Conservation (phyloP, 1,140 invertebrate species). For the Aethina tumida region DNA sequence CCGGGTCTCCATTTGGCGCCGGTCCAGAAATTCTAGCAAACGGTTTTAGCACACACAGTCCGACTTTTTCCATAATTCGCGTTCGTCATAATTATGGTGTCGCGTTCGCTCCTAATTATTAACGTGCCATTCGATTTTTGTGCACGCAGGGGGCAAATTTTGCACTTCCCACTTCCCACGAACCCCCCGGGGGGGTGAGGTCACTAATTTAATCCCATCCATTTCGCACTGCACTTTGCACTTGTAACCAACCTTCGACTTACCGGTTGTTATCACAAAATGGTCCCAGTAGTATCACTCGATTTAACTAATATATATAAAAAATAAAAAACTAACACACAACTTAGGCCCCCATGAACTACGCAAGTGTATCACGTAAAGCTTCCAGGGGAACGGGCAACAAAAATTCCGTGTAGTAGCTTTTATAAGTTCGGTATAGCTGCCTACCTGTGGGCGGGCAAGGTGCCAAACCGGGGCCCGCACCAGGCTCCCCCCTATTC, state of each 20-base stretch:
- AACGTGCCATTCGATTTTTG: too few species aligned
- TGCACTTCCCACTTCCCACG: too few species aligned
- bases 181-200: too few species aligned
- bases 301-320: conserved; percentile 12
- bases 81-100: too few species aligned
- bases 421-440: conserved; percentile 38
- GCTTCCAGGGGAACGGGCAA: conserved; percentile 25
- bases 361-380: conserved; percentile 12
- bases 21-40: conserved; percentile 52
- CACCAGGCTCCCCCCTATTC: conserved; percentile 2
- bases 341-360: conserved; percentile 36
- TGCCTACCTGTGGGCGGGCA: conserved; percentile 33
- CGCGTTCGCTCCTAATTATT: too few species aligned
- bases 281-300: conserved; percentile 26
- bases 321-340: conserved; percentile 24
- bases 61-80: too few species aligned
- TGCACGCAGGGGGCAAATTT: too few species aligned
- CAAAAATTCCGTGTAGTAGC: conserved; percentile 26
- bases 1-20: conserved; percentile 41
- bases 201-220: too few species aligned
- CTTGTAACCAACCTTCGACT: conserved; percentile 18
- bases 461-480: conserved; percentile 25
- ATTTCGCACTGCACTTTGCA: conserved; percentile 24
- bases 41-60: conserved; percentile 63
- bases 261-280: conserved; percentile 22